Percentiles rank a stretch among this genome's conserved stretches.
These are phyloP conservation scores for Drosophila sulfurigaster DNA, from an alignment of 1,140 invertebrate species.

Conservation along the genomic window DNA sequence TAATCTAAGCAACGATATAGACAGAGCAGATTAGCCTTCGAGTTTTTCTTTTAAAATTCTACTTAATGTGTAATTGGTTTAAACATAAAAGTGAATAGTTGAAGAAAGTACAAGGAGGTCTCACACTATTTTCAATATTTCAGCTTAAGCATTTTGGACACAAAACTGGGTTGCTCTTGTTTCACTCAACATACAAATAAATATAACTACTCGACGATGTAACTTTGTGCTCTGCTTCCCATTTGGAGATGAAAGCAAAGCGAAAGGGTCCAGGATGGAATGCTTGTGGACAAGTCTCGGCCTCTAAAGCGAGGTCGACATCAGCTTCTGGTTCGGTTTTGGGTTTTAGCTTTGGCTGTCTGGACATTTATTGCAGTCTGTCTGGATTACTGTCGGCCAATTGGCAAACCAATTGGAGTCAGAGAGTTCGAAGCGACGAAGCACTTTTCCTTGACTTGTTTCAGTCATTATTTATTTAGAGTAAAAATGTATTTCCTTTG, in stretches of 20 bases:
- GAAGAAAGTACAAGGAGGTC: too few species aligned
- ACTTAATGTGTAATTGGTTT: too few species aligned
- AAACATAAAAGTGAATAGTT: too few species aligned
- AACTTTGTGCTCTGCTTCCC: background rate
- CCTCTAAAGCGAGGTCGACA: background rate
- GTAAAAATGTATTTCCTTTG: conserved; percentile 78
- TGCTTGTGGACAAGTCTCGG: background rate
- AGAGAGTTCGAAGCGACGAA: background rate
- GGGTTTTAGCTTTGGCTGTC: background rate
- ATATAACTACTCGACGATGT: background rate
- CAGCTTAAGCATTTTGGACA: too few species aligned
- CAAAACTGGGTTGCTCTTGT: background rate
- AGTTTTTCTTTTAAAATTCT: too few species aligned
- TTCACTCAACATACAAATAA: background rate
- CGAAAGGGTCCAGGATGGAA: conserved; percentile 3
- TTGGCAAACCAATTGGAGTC: conserved; percentile 30
- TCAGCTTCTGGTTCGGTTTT: too few species aligned
- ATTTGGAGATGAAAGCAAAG: conserved; percentile 19
- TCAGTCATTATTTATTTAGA: conserved; percentile 76
- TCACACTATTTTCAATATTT: too few species aligned
- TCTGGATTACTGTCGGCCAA: conserved; percentile 40
- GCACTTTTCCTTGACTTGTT: conserved; percentile 32
- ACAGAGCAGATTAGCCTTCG: too few species aligned
- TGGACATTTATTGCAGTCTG: conserved; percentile 40
- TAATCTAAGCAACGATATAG: too few species aligned